Evolutionary conservation across 2,888 invertebrate genomes (phyloP).

Genomic region (Phyllotreta cruciferae): DNA sequence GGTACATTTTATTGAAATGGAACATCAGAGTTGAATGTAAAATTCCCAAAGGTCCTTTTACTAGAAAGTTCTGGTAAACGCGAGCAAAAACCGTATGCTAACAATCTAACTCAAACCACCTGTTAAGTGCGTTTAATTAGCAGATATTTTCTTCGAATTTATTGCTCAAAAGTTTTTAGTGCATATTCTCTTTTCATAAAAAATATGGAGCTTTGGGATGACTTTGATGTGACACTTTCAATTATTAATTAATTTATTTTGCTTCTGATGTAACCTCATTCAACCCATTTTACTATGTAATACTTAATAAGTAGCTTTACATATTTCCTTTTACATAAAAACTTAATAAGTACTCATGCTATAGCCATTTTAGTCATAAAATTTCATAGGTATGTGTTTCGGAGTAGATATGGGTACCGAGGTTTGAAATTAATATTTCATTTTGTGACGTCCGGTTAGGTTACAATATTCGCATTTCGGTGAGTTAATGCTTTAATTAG

Average conservation of each 20-base stretch:
- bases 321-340: too few relatives aligned
- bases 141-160: conserved; percentile 11
- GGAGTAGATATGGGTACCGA: too few relatives aligned
- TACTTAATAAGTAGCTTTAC: neutral
- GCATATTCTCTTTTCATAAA: neutral
- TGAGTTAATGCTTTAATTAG: too few relatives aligned
- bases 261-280: too few relatives aligned
- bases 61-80: conserved; percentile 18
- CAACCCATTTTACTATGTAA: too few relatives aligned
- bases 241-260: neutral
- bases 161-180: neutral
- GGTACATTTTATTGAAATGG: conserved; percentile 9
- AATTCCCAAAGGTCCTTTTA: conserved; percentile 24
- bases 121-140: conserved; percentile 20
- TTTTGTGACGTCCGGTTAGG: too few relatives aligned
- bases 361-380: too few relatives aligned
- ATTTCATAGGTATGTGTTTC: too few relatives aligned
- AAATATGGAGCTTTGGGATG: neutral
- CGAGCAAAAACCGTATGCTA: conserved; percentile 20
- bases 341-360: too few relatives aligned
- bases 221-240: neutral
- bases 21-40: conserved; percentile 14
- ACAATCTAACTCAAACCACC: conserved; percentile 27
- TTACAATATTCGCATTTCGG: too few relatives aligned
- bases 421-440: too few relatives aligned